Evolutionary conservation across 2,797 vertebrate species (phyloP).

Genomic region (Threskiornis aethiopicus): DNA sequence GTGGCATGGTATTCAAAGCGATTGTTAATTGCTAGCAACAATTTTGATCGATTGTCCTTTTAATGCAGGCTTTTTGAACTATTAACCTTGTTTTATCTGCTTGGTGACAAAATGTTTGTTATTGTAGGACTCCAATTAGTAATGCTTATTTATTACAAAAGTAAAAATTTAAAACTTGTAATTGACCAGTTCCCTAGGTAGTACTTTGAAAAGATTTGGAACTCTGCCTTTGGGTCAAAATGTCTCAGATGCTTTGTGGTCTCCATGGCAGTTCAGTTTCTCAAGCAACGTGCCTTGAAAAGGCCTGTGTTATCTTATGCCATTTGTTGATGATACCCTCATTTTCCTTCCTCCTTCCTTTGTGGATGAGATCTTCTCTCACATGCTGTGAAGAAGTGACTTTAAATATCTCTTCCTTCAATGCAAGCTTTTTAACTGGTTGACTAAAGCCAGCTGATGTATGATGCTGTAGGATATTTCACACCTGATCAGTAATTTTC

Average conservation of each 20-base stretch:
- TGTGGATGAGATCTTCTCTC: neutral
- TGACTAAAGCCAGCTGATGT: neutral
- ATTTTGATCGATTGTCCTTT: neutral
- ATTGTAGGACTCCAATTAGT: constrained; percentile 15
- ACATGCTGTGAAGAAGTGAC: neutral
- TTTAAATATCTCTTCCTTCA: neutral
- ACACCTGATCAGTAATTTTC: neutral
- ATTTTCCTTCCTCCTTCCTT: constrained; percentile 30
- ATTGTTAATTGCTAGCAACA: constrained; percentile 20
- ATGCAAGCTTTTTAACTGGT: neutral
- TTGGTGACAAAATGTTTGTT: constrained; percentile 20
- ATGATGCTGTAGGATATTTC: neutral
- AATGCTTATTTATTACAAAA: constrained; percentile 49
- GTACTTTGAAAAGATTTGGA: constrained; percentile 65
- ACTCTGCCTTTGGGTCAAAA: constrained; percentile 62
- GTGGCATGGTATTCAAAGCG: neutral
- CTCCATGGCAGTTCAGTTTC: constrained; percentile 65
- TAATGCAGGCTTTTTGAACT: constrained; percentile 23
- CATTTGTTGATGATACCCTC: constrained; percentile 15
- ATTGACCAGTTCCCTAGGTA: constrained; percentile 57
- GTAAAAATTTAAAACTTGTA: constrained; percentile 50
- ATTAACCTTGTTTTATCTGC: constrained; percentile 25
- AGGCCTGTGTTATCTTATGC: constrained; percentile 47
- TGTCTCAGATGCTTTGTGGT: constrained; percentile 66
- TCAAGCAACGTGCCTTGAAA: constrained; percentile 65